These are phyloP conservation scores for Caenorhabditis plicata DNA, from an alignment of 2,888 invertebrate genomes.

Conservation along the genomic window DNA sequence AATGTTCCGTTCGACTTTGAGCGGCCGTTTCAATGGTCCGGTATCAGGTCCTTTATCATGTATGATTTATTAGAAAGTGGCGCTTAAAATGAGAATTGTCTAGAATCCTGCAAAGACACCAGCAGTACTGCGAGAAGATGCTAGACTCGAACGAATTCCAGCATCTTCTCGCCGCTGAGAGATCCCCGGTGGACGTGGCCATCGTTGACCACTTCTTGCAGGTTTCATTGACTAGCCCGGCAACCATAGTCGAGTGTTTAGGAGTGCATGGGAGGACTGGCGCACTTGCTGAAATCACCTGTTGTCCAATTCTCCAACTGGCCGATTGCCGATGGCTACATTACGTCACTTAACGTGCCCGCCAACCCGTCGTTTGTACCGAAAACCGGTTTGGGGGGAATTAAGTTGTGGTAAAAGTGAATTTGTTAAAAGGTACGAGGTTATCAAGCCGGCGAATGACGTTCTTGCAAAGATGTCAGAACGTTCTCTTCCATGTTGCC, in stretches of 20 bases:
- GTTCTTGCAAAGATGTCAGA: slow-evolving; percentile 47
- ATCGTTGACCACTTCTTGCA: slow-evolving; percentile 61
- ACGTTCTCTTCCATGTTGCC: slow-evolving; percentile 47
- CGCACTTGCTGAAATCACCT: slow-evolving; percentile 54
- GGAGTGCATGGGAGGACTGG: slow-evolving; percentile 57
- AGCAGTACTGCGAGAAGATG: slow-evolving; percentile 48
- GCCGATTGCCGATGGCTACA: slow-evolving; percentile 61
- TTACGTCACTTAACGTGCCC: slow-evolving; percentile 55
- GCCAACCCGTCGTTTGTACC: slow-evolving; percentile 49
- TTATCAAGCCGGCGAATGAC: slow-evolving; percentile 46
- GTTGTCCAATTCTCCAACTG: slow-evolving; percentile 61
- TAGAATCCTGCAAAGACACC: slow-evolving; percentile 53
- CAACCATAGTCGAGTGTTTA: no score
- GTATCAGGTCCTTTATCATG: slow-evolving; percentile 47
- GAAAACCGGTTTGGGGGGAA: slow-evolving; percentile 41
- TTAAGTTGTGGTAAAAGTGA: not conserved
- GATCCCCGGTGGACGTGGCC: slow-evolving; percentile 50
- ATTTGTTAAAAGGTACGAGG: slow-evolving; percentile 36
- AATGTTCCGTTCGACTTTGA: slow-evolving; percentile 52
- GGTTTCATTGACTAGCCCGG: no score
- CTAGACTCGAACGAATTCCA: slow-evolving; percentile 42
- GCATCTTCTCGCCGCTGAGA: slow-evolving; percentile 18
- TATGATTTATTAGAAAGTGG: slow-evolving; percentile 25
- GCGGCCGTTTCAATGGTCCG: no score
- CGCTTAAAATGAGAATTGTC: not conserved